phyloP scores from a whole-genome alignment of 2,888 invertebrate genomes.

The Agriopis marginaria region DNA sequence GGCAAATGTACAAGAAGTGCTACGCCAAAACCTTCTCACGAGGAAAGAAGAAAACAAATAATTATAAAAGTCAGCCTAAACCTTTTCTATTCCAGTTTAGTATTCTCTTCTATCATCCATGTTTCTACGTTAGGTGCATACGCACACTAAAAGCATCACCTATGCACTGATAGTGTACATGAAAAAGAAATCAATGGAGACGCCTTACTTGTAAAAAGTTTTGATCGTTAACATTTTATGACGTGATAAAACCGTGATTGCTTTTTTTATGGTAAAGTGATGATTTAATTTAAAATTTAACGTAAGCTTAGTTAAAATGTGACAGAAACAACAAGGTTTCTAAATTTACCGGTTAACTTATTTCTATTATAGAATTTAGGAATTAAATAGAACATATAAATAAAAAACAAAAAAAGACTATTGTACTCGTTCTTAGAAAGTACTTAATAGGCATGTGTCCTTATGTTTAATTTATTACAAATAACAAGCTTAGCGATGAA shows the following conservation, averaged over 20 bases:
- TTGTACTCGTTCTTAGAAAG: too few relatives aligned
- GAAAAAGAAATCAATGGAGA: slow-evolving; percentile 64
- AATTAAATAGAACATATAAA: too few relatives aligned
- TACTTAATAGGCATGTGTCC: too few relatives aligned
- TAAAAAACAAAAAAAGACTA: too few relatives aligned
- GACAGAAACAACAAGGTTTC: neutral
- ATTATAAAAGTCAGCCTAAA: too few relatives aligned
- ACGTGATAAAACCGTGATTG: slow-evolving; percentile 15
- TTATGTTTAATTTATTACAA: too few relatives aligned
- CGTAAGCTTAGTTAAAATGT: neutral
- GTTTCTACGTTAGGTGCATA: slow-evolving; percentile 76
- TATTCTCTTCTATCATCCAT: slow-evolving; percentile 65
- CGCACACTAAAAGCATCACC: slow-evolving; percentile 66
- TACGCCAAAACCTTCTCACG: too few relatives aligned
- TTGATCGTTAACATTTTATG: slow-evolving; percentile 29
- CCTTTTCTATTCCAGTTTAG: slow-evolving; percentile 64
- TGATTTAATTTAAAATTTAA: slow-evolving; percentile 15
- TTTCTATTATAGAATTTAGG: too few relatives aligned
- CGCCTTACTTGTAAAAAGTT: slow-evolving; percentile 2
- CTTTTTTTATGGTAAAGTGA: slow-evolving; percentile 14
- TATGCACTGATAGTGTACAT: slow-evolving; percentile 79
- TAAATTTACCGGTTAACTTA: too few relatives aligned
- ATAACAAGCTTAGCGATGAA: too few relatives aligned
- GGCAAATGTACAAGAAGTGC: too few relatives aligned
- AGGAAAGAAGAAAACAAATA: too few relatives aligned